Evolutionary conservation across 2,113 vertebrate genomes (phyloP).

Genomic region (Archocentrus centrarchus): DNA sequence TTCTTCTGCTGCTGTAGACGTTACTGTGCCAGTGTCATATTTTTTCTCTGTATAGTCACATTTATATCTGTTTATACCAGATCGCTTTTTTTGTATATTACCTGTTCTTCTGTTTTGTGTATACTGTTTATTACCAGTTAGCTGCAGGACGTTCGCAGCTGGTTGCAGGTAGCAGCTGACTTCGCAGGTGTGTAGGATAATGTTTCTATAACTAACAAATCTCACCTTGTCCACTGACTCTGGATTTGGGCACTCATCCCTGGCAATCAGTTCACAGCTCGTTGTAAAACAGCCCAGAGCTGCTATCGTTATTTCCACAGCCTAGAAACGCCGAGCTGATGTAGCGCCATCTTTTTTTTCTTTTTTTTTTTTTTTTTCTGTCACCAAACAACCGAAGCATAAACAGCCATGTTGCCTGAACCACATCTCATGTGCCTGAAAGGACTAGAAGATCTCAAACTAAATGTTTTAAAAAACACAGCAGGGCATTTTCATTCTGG

Average conservation of each 20-base stretch:
- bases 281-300: neutral
- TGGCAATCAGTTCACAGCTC: neutral
- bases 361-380: neutral
- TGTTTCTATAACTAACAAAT: neutral
- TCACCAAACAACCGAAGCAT: neutral
- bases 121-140: neutral
- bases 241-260: neutral
- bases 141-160: neutral
- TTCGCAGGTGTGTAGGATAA: neutral
- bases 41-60: neutral
- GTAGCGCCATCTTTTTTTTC: neutral
- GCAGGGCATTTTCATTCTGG: neutral
- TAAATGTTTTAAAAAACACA: neutral
- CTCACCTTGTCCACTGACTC: neutral
- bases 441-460: neutral
- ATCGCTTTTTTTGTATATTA: neutral
- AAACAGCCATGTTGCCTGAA: slow-evolving; percentile 9
- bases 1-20: neutral
- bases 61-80: neutral
- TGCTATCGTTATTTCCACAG: too few relatives aligned
- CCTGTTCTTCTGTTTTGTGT: neutral
- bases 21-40: neutral
- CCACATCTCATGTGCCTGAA: slow-evolving; percentile 1
- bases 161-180: too few relatives aligned
- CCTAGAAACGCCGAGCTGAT: neutral